Conservation (phyloP, 2,113 vertebrate genomes). For the human region GRCh38 chr5:127190501-127191000, state of each 20-base stretch:
- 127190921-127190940: background rate
- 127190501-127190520: conserved; percentile 48
- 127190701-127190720: background rate
- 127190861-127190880: background rate
- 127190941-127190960: background rate
- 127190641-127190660: background rate
- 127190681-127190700: background rate
- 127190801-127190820: background rate
- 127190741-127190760: background rate
- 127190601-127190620: background rate
- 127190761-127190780: background rate
- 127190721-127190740: background rate
- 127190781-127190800: background rate
- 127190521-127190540: background rate
- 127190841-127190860: too few species aligned
- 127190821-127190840: background rate
- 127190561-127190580: background rate
- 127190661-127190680: background rate
- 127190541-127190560: background rate
- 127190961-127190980: conserved; percentile 22
- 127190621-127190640: background rate
- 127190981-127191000: conserved; percentile 2
- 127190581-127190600: background rate
- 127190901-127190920: background rate
- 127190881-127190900: background rate